Evolutionary conservation across 2,113 vertebrate genomes (phyloP).

Genomic region (Ceyx cyanopectus): DNA sequence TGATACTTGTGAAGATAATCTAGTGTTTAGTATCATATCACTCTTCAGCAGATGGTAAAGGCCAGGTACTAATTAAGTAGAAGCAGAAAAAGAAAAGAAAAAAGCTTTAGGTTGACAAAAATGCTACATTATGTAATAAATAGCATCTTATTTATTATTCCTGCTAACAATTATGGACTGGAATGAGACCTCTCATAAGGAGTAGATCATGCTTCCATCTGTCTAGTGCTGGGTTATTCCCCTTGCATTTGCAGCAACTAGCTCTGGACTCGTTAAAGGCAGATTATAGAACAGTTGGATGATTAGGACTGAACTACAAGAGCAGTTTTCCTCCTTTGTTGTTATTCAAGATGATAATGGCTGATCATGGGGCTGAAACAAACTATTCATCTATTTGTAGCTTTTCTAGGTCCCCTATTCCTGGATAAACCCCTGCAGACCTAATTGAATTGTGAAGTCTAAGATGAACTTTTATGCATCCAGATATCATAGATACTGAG

Average conservation of each 20-base stretch:
- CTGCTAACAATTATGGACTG: slow-evolving; percentile 36
- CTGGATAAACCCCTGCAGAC: background rate
- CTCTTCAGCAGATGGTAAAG: slow-evolving; percentile 58
- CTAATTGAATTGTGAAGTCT: background rate
- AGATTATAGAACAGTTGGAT: background rate
- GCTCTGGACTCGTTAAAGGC: background rate
- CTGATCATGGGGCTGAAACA: background rate
- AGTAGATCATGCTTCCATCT: slow-evolving; percentile 55
- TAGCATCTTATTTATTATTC: slow-evolving; percentile 42
- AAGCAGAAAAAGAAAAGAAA: background rate
- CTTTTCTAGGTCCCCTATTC: background rate
- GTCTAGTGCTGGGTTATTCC: slow-evolving; percentile 15
- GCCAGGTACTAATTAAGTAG: slow-evolving; percentile 57
- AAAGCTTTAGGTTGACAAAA: slow-evolving; percentile 35
- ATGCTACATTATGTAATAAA: slow-evolving; percentile 9
- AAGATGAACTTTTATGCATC: background rate
- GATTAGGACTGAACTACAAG: background rate
- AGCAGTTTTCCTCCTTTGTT: background rate
- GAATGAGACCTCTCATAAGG: slow-evolving; percentile 38
- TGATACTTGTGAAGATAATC: slow-evolving; percentile 34
- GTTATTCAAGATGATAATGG: background rate
- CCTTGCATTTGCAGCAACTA: background rate
- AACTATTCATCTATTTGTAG: background rate
- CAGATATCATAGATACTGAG: background rate
- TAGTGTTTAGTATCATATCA: background rate